Percentiles rank a stretch among this genome's conserved stretches.
Evolutionary conservation across 2,888 invertebrate genomes (phyloP).

Genomic region (Limnephilus marmoratus): DNA sequence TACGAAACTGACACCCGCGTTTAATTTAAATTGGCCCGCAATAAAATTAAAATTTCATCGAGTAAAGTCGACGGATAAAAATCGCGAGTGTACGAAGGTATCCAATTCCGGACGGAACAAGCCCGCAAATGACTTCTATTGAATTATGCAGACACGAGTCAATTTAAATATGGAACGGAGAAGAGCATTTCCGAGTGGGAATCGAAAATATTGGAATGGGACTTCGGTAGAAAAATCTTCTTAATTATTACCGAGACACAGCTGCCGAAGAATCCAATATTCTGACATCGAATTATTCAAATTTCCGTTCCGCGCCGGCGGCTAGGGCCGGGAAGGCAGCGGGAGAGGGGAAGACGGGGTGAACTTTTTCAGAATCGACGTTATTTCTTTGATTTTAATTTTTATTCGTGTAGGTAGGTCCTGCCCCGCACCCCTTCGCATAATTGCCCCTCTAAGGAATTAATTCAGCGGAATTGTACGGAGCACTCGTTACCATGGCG

Average conservation of each 20-base stretch:
- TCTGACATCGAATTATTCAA: conserved; percentile 64
- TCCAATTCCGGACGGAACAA: conserved; percentile 73
- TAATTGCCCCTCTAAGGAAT: conserved; percentile 66
- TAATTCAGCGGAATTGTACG: conserved; percentile 66
- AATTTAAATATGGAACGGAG: conserved; percentile 65
- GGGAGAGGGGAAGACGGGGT: conserved; percentile 7
- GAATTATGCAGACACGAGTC: conserved; percentile 67
- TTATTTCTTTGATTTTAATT: conserved; percentile 66
- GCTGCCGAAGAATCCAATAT: conserved; percentile 65
- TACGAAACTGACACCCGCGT: conserved; percentile 54
- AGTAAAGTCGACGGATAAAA: conserved; percentile 47
- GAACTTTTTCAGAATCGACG: conserved; percentile 56
- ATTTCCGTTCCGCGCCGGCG: conserved; percentile 63
- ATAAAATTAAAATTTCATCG: conserved; percentile 60
- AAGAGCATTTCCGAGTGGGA: conserved; percentile 54
- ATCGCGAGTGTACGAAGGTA: conserved; percentile 51
- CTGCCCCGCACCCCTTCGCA: conserved; percentile 62
- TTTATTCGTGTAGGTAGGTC: conserved; percentile 64
- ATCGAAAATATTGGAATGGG: conserved; percentile 60
- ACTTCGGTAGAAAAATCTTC: conserved; percentile 63
- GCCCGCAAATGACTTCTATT: conserved; percentile 66
- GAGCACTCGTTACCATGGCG: conserved; percentile 63
- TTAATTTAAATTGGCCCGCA: conserved; percentile 51
- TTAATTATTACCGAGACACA: conserved; percentile 65
- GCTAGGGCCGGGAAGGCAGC: conserved; percentile 39